Conservation (phyloP, 2,888 invertebrate genomes). For the Sinhomidia bicolor region DNA sequence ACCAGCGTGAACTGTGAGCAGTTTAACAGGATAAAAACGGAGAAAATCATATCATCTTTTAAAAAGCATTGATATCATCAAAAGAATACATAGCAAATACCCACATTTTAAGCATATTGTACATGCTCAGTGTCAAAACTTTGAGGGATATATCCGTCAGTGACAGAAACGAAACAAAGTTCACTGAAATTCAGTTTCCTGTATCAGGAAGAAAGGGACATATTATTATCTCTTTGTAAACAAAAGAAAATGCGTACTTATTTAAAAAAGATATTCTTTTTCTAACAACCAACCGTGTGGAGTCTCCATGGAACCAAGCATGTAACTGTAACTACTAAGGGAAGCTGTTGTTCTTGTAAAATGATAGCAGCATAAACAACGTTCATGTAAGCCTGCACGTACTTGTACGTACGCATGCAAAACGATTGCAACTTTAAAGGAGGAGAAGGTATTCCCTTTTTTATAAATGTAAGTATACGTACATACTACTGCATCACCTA, state of each 20-base stretch:
- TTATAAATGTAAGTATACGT: neutral
- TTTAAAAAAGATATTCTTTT: neutral
- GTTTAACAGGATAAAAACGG: too few relatives aligned
- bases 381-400: neutral
- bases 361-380: conserved; percentile 31
- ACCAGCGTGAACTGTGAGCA: too few relatives aligned
- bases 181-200: neutral
- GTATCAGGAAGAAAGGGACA: neutral
- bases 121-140: too few relatives aligned
- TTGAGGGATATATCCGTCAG: too few relatives aligned
- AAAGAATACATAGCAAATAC: too few relatives aligned
- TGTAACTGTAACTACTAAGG: neutral
- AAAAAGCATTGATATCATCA: too few relatives aligned
- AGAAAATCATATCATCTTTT: too few relatives aligned
- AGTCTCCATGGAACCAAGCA: neutral
- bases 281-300: neutral
- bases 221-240: neutral
- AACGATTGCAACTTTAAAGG: neutral
- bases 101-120: too few relatives aligned
- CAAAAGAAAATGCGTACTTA: neutral
- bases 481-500: neutral
- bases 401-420: neutral
- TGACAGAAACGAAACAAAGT: neutral
- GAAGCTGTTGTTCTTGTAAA: conserved; percentile 1
- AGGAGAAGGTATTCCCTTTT: neutral